Percentiles rank a stretch among this genome's conserved stretches.
Conservation (phyloP, 2,797 vertebrate genomes). For the Gallirallus australis region DNA sequence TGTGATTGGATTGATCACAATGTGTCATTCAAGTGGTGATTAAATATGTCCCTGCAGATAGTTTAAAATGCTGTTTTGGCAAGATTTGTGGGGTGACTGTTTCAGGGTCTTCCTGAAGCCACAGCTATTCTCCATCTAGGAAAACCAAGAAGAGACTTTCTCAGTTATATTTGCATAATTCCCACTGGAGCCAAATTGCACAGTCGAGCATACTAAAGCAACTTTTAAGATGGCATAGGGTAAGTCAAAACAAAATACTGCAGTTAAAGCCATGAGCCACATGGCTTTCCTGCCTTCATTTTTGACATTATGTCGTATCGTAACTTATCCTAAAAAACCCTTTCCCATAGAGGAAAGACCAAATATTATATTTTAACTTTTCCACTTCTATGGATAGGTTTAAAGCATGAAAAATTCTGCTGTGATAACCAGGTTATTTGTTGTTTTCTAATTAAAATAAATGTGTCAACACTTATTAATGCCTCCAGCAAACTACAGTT, state of each 20-base stretch:
- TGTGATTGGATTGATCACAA: background rate
- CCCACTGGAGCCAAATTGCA: background rate
- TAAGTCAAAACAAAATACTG: background rate
- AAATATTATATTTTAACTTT: background rate
- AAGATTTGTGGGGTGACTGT: background rate
- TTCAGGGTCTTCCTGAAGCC: background rate
- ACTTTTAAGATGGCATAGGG: background rate
- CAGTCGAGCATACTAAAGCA: background rate
- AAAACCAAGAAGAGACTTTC: background rate
- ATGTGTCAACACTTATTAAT: background rate
- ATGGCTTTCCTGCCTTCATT: background rate
- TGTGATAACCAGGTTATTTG: background rate
- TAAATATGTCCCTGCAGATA: background rate
- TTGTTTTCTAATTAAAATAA: background rate
- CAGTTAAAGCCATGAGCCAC: background rate
- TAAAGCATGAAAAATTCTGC: background rate
- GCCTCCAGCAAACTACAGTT: background rate
- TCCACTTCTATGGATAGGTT: background rate
- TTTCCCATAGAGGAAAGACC: background rate
- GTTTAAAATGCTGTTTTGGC: background rate
- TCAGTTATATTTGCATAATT: background rate
- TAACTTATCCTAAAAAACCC: background rate
- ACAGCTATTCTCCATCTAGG: background rate
- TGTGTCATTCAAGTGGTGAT: background rate
- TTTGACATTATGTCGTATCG: background rate